phyloP scores from a whole-genome alignment of 2,113 vertebrate species.

The Zosterops borbonicus region DNA sequence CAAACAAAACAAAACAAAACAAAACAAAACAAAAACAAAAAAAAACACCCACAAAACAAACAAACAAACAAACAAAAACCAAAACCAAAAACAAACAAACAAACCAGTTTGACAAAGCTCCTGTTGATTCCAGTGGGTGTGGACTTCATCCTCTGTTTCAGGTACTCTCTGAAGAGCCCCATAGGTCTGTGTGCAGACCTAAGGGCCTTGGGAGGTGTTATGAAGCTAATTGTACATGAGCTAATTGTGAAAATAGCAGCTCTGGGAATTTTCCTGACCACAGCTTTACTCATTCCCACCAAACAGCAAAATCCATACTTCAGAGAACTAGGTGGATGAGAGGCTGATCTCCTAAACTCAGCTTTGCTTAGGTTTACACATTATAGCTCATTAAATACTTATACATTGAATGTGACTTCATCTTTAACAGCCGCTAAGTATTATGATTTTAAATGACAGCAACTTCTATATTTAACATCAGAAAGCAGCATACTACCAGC shows the following conservation, averaged over 20 bases:
- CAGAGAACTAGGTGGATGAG: not conserved
- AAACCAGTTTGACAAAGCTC: not conserved
- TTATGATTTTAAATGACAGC: not conserved
- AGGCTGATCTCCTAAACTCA: not conserved
- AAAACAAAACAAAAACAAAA: fast-evolving
- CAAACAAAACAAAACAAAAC: fast-evolving
- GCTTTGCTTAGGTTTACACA: not conserved
- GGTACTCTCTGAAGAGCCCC: not conserved
- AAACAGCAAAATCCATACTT: not conserved
- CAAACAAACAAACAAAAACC: no score
- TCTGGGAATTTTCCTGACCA: not conserved
- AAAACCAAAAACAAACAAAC: no score
- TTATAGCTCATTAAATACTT: not conserved
- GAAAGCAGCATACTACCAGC: not conserved
- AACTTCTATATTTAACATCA: not conserved
- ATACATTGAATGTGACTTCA: not conserved
- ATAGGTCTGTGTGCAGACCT: not conserved
- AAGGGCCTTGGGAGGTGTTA: not conserved
- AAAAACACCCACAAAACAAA: no score
- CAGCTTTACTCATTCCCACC: not conserved
- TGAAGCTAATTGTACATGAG: not conserved
- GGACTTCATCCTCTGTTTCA: not conserved
- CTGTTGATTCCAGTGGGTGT: not conserved
- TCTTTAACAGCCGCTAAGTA: not conserved
- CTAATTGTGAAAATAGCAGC: not conserved